Conservation (phyloP, 2,888 invertebrate species). For the Nebria salina region DNA sequence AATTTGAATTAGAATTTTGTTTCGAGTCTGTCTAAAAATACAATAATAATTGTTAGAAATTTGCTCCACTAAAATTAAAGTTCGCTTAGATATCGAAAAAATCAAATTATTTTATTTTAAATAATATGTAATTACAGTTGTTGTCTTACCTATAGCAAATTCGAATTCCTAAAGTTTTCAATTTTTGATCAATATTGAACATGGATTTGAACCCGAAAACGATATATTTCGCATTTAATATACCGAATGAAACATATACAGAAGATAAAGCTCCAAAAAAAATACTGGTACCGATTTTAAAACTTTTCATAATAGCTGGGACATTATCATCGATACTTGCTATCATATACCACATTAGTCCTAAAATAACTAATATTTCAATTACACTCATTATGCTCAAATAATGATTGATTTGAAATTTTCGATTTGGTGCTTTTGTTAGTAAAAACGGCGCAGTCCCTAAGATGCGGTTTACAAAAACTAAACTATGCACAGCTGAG, state of each 20-base stretch:
- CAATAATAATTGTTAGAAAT: background rate
- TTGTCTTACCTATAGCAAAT: conserved; percentile 51
- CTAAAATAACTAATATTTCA: conserved; percentile 2
- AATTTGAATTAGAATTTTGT: conserved; percentile 20
- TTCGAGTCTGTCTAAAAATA: conserved; percentile 22
- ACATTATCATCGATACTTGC: background rate
- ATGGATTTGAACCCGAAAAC: conserved; percentile 51
- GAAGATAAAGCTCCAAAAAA: conserved; percentile 48
- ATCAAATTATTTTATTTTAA: too few species aligned
- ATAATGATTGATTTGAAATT: conserved; percentile 9
- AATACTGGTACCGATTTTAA: conserved; percentile 43
- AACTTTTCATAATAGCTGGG: background rate
- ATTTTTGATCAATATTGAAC: conserved; percentile 51
- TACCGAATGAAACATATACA: conserved; percentile 49
- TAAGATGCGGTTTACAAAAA: conserved; percentile 25
- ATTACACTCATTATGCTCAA: conserved; percentile 8
- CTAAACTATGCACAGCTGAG: conserved; percentile 20
- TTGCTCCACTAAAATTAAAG: too few species aligned
- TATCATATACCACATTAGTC: conserved; percentile 22
- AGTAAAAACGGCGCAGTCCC: conserved; percentile 30
- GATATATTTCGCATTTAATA: conserved; percentile 51
- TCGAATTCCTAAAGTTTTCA: conserved; percentile 51
- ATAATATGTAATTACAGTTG: too few species aligned
- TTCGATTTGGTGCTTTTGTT: conserved; percentile 25
- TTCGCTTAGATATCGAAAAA: too few species aligned